Percentiles rank a stretch among this genome's conserved stretches.
Conservation (phyloP, 2,888 invertebrate genomes). For the Phaedon cochleariae region DNA sequence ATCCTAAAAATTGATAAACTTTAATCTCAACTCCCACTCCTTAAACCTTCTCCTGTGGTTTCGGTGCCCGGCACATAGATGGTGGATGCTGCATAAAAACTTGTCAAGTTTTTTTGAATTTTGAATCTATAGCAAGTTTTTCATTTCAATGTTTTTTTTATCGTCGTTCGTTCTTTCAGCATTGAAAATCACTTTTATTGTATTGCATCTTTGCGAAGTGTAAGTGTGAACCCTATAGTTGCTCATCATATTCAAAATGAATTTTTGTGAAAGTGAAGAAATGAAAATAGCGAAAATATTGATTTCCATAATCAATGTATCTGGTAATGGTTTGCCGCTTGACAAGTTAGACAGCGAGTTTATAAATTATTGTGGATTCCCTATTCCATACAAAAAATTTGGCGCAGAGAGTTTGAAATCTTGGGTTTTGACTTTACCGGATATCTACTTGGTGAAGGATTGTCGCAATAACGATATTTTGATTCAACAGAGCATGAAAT, state of each 20-base stretch:
- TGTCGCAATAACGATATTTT: conserved; percentile 44
- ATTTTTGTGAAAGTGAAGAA: conserved; percentile 37
- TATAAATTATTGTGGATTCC: conserved; percentile 42
- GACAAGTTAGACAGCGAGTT: conserved; percentile 46
- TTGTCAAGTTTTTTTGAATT: too few species aligned
- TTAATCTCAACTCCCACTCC: too few species aligned
- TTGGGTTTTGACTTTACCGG: conserved; percentile 48
- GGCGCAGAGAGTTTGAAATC: conserved; percentile 44
- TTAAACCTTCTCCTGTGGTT: too few species aligned
- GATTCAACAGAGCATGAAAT: conserved; percentile 49
- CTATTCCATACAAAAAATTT: conserved; percentile 49
- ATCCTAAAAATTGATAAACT: too few species aligned
- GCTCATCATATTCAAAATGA: conserved; percentile 11
- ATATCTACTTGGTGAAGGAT: conserved; percentile 47
- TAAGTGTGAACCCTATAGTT: not conserved
- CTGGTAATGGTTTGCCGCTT: conserved; percentile 48
- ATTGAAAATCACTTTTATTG: too few species aligned
- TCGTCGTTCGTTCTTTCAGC: too few species aligned
- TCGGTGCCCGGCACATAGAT: too few species aligned
- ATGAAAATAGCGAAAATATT: conserved; percentile 41
- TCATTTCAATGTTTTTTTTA: too few species aligned
- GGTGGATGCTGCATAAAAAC: too few species aligned
- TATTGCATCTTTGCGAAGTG: too few species aligned
- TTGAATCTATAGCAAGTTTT: too few species aligned
- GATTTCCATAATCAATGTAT: conserved; percentile 45